Evolutionary conservation across 2,797 vertebrate genomes (phyloP), one percentile per base, ranked within the genome.

Genomic region (Ibycter americanus): DNA sequence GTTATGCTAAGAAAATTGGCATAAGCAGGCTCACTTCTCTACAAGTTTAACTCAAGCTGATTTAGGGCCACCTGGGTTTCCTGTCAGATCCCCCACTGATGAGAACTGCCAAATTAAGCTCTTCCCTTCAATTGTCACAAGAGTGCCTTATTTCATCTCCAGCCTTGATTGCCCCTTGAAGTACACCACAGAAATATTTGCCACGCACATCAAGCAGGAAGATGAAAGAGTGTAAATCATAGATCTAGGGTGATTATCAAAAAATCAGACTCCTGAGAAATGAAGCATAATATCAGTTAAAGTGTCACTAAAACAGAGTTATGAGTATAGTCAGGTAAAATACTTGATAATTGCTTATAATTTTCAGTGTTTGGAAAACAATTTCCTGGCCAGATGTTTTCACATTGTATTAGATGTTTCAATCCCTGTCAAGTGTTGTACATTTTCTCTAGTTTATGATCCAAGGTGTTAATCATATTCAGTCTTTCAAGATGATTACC

Each of bases 301-400:
- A 93, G 66, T 95, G 89, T 96, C 96, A 91, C 90, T 93, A 88
- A 96, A 96, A 67, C 81, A 95, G 96, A 97, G 42, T 97, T 96
- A 97, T 68, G 94, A 89, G 25, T 78, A 93, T 32, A 97, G 89
- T 62, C 84, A 83, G 90, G 84, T 94, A 96, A 97, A 97, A 97
- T 67, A 97, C 89, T 97, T 96, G 90, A 96, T 97, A 97, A 98
- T 96, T 97, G 91, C 96, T 96, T 97, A 92, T 95, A 95, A 97
- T 97, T 97, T 95, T 93, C 97, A 94, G 61, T 95, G 87, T 97
- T 97, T 95, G 91, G 93, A 96, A 98, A 98, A 95, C 91, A 97
- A 97, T 97, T 97, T 98, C 92, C 91, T 92, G 88, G 77, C 94
- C 95, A 98, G 96, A 96, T 96, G 96, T 95, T 96, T 97, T 92